Percentiles rank a stretch among this genome's conserved stretches.
phyloP scores from a whole-genome alignment of 2,113 vertebrate species.

The Regulus satrapa region DNA sequence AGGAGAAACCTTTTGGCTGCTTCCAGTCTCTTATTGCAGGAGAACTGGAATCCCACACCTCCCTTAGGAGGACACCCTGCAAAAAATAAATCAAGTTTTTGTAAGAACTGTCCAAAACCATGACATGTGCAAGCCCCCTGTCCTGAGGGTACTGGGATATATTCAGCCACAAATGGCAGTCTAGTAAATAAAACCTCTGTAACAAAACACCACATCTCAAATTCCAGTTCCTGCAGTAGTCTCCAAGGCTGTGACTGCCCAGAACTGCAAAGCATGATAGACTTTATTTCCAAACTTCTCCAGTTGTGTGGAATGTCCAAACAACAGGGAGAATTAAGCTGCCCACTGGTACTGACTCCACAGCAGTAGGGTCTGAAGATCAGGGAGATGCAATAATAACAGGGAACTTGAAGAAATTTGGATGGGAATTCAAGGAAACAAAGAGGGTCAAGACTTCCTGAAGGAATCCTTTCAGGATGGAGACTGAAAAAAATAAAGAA shows the following conservation, averaged over 20 bases:
- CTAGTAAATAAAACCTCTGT: not conserved
- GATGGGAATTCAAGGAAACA: not conserved
- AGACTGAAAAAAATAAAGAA: not conserved
- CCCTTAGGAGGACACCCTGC: not conserved
- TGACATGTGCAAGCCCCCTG: fast-evolving
- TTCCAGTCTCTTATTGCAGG: not conserved
- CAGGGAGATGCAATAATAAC: not conserved
- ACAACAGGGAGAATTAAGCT: not conserved
- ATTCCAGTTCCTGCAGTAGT: not conserved
- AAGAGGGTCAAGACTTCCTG: not conserved
- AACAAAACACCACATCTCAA: not conserved
- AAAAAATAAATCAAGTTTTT: not conserved
- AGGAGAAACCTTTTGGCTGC: not conserved
- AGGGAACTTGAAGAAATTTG: not conserved
- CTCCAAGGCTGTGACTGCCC: not conserved
- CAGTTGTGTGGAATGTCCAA: not conserved
- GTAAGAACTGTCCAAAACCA: not conserved
- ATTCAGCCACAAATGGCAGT: not conserved
- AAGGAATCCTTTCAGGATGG: not conserved
- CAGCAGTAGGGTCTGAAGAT: not conserved
- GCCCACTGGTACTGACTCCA: not conserved
- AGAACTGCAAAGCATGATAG: fast-evolving
- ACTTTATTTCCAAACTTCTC: not conserved
- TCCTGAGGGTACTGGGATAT: not conserved
- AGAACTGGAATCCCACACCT: not conserved